Percentiles rank a stretch among this genome's conserved stretches.
Evolutionary conservation across 2,888 invertebrate genomes (phyloP).

Genomic region (Synergus japonicus): DNA sequence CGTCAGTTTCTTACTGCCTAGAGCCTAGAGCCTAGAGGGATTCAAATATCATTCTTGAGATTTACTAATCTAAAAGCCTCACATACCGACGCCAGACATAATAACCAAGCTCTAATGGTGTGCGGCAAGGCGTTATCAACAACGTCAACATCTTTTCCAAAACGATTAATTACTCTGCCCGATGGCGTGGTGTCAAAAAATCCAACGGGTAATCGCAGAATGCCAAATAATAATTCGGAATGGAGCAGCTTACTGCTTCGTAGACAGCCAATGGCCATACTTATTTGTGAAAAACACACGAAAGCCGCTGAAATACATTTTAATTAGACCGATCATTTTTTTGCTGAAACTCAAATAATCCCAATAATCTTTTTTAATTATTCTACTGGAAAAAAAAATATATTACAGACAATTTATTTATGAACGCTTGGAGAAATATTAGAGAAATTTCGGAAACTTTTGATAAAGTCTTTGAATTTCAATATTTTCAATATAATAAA

Average conservation of each 20-base stretch:
- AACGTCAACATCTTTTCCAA: conserved; percentile 86
- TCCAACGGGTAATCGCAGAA: conserved; percentile 84
- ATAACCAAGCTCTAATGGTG: conserved; percentile 84
- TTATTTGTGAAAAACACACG: conserved; percentile 70
- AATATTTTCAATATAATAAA: background rate
- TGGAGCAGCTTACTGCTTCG: conserved; percentile 80
- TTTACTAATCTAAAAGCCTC: conserved; percentile 59
- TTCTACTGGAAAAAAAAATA: background rate
- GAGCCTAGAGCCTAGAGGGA: background rate
- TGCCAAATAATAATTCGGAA: conserved; percentile 81
- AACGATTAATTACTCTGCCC: conserved; percentile 88
- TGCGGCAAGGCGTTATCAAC: conserved; percentile 86
- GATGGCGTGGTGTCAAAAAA: conserved; percentile 91
- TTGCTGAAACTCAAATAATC: conserved; percentile 42
- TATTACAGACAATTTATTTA: background rate
- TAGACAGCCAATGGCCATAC: conserved; percentile 73
- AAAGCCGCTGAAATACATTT: conserved; percentile 72
- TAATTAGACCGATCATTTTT: conserved; percentile 34
- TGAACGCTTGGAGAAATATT: background rate
- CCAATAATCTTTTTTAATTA: background rate
- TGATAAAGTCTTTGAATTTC: background rate
- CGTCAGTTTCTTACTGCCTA: conserved; percentile 25
- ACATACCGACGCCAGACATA: conserved; percentile 74
- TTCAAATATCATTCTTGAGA: conserved; percentile 44
- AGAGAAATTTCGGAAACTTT: background rate